A percentile compares a stretch with the other conserved stretches of the same genome.
Conservation (phyloP, 2,888 invertebrate genomes). For the Onthophagus sagittarius region DNA sequence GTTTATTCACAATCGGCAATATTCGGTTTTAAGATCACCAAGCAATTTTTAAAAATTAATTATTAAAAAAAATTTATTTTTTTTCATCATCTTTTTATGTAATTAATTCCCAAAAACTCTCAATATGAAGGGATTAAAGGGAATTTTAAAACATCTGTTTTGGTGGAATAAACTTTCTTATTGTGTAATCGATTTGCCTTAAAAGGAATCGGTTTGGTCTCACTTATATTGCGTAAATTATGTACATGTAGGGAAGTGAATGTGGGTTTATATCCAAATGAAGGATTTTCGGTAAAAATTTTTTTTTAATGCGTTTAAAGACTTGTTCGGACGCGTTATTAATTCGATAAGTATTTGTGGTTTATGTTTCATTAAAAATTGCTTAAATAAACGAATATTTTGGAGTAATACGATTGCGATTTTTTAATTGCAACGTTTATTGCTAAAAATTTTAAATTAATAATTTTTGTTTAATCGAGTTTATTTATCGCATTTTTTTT, state of each 20-base stretch:
- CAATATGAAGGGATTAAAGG: neutral
- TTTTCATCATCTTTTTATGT: neutral
- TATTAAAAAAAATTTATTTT: too few species aligned
- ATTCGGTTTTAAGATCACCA: neutral
- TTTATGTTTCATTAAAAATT: too few species aligned
- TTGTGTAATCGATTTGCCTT: conserved; percentile 1
- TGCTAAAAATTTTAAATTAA: too few species aligned
- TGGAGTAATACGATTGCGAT: too few species aligned
- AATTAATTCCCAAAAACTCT: neutral
- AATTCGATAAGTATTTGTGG: too few species aligned
- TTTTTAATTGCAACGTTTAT: too few species aligned
- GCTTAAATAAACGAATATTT: too few species aligned
- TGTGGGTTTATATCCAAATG: neutral
- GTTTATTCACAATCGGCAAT: neutral
- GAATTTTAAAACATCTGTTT: neutral
- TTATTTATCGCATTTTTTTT: too few species aligned
- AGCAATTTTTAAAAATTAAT: too few species aligned
- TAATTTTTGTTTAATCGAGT: too few species aligned
- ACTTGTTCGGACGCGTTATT: too few species aligned
- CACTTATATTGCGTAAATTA: conserved; percentile 3
- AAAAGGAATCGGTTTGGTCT: neutral
- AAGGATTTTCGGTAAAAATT: neutral
- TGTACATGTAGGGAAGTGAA: conserved; percentile 1
- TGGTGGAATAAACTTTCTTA: conserved; percentile 1
- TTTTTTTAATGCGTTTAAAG: neutral